These are phyloP conservation scores for Acanthornis magna DNA, from an alignment of 2,797 vertebrate species.

Conservation along the genomic window DNA sequence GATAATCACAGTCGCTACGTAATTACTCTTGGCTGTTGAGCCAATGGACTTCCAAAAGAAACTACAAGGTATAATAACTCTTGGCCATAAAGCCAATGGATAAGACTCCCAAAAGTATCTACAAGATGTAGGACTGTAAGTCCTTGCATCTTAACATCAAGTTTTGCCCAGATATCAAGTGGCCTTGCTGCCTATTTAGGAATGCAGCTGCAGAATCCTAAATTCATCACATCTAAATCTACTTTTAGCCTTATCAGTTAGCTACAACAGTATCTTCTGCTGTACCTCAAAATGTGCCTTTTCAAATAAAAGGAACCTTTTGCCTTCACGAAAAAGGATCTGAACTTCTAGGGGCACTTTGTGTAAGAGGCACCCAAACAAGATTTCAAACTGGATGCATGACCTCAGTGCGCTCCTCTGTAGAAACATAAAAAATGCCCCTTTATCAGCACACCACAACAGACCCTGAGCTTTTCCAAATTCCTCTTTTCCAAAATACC, in stretches of 20 bases:
- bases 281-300: neutral
- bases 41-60: neutral
- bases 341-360: neutral
- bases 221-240: neutral
- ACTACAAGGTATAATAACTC: neutral
- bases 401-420: fast-evolving
- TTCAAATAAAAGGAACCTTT: neutral
- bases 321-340: neutral
- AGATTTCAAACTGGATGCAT: neutral
- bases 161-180: neutral
- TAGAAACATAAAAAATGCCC: neutral
- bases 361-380: neutral
- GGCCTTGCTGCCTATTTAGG: neutral
- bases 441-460: neutral
- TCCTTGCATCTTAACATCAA: neutral
- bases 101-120: neutral
- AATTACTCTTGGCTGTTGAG: neutral
- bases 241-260: neutral
- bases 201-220: neutral
- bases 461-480: neutral
- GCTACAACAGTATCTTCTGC: neutral
- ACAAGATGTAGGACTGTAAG: neutral
- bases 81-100: neutral
- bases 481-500: neutral
- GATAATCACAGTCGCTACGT: neutral